Percentiles rank a stretch among this genome's conserved stretches.
Evolutionary conservation across 2,113 vertebrate genomes (phyloP).

Genomic region (Lutjanus erythropterus): DNA sequence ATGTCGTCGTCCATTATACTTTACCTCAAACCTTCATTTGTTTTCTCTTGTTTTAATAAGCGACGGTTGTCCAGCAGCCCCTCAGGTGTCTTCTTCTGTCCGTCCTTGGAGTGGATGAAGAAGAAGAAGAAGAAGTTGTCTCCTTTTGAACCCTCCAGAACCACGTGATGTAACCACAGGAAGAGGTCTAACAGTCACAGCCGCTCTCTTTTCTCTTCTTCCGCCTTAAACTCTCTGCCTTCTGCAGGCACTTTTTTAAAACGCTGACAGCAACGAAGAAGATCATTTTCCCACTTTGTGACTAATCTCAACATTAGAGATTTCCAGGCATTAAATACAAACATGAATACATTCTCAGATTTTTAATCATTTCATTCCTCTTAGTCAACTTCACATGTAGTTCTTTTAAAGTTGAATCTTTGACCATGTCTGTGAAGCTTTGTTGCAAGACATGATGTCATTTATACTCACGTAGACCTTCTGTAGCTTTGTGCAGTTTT

Average conservation of each 20-base stretch:
- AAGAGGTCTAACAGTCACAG: conserved; percentile 88
- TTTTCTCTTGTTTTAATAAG: conserved; percentile 18
- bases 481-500: not conserved
- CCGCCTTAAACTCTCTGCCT: conserved; percentile 56
- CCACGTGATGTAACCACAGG: conserved; percentile 88
- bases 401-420: not conserved
- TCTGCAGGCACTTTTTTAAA: conserved; percentile 52
- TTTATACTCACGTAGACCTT: not conserved
- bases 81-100: conserved; percentile 72
- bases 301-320: not conserved
- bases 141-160: conserved; percentile 82
- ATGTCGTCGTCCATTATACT: conserved; percentile 41
- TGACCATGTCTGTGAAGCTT: not conserved
- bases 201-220: conserved; percentile 71
- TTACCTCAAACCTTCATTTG: conserved; percentile 55
- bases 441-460: conserved; percentile 14
- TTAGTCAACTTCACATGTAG: not conserved
- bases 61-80: conserved; percentile 21
- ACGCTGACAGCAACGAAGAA: conserved; percentile 20
- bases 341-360: not conserved
- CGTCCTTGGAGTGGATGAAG: conserved; percentile 76
- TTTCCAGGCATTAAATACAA: not conserved
- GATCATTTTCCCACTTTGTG: not conserved
- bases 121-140: conserved; percentile 76
- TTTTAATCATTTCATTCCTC: not conserved